phyloP scores from a whole-genome alignment of 2,888 invertebrate species.

The Aleiodes leptofemur region DNA sequence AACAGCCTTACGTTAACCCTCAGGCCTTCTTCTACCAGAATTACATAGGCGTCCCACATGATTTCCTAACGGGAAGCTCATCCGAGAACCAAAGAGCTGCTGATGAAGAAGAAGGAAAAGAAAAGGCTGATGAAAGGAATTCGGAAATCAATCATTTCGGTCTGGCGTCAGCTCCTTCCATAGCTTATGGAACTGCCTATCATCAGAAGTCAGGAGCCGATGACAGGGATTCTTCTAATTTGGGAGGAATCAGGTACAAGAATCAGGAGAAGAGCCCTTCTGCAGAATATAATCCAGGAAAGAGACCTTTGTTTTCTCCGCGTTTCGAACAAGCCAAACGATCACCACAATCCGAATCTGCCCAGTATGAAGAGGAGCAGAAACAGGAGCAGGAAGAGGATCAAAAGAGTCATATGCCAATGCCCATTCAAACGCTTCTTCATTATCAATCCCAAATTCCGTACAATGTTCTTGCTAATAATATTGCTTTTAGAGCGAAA shows the following conservation, averaged over 20 bases:
- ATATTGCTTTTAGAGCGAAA: slow-evolving; percentile 67
- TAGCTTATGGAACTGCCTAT: slow-evolving; percentile 7
- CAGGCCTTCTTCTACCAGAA: slow-evolving; percentile 63
- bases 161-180: not conserved
- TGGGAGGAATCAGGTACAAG: slow-evolving; percentile 63
- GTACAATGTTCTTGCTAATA: slow-evolving; percentile 70
- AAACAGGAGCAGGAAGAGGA: not conserved
- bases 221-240: slow-evolving; percentile 28
- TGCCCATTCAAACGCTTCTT: slow-evolving; percentile 66
- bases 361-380: not conserved
- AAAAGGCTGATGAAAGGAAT: slow-evolving; percentile 38
- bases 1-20: slow-evolving; percentile 67
- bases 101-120: not conserved
- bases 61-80: slow-evolving; percentile 4
- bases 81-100: slow-evolving; percentile 26
- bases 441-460: slow-evolving; percentile 69
- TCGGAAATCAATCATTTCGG: slow-evolving; percentile 40
- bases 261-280: slow-evolving; percentile 40
- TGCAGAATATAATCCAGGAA: not conserved
- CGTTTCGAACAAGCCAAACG: slow-evolving; percentile 37
- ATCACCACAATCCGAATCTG: slow-evolving; percentile 11
- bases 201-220: not conserved
- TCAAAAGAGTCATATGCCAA: slow-evolving; percentile 61
- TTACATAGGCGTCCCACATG: slow-evolving; percentile 4
- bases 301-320: not conserved